Evolutionary conservation across 1,140 invertebrate genomes (phyloP), one percentile per base, ranked within the genome.

Genomic region (Zelostemma sp.): DNA sequence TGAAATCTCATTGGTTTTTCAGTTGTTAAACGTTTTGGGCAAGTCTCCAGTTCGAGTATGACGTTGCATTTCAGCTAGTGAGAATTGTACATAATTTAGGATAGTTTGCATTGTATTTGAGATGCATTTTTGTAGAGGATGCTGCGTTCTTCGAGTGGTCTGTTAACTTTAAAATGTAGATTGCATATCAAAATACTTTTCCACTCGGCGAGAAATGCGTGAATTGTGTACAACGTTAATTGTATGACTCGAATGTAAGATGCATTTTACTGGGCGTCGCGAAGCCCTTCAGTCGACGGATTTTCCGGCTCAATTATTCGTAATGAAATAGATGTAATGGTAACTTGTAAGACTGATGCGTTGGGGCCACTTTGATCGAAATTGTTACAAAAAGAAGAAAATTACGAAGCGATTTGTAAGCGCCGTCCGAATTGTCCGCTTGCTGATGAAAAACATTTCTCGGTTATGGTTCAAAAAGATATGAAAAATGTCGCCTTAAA

Each of bases 281-380:
- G 1, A 25, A 53, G 48, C 31, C 41, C 58, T 3, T 6, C 38
- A 61, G 58, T 65, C 54, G 41, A 65, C 25, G 31, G 31, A 9
- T 65, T 66, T 55, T 61, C 40, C 33, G 46, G 54, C 56, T 72
- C 63, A 67, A 60, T 72, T 63, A 59, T 55, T 66, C 31, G 19
- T 56, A 61, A 56, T 49, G 62, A 9, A 45, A 15, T 56, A 31
- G 43, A 14, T 15, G 31, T 54, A 61, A 64, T 40, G 43, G 54
- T 53, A 78, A 60, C 49, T 50, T 51, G 63, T 73, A 82, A 84
- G 82, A 84, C 82, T 84, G 80, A 84, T 72, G 71, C 61, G 75
- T 73, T 68, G 80, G 81, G 80, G 80, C 80, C 81, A 82, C 76
- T 77, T 77, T 18, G 33, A 28, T 51, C 19, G 1, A 33, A 64